phyloP scores from a whole-genome alignment of 92 coral and sea anemone species.

The Epizoanthus scotinus region DNA sequence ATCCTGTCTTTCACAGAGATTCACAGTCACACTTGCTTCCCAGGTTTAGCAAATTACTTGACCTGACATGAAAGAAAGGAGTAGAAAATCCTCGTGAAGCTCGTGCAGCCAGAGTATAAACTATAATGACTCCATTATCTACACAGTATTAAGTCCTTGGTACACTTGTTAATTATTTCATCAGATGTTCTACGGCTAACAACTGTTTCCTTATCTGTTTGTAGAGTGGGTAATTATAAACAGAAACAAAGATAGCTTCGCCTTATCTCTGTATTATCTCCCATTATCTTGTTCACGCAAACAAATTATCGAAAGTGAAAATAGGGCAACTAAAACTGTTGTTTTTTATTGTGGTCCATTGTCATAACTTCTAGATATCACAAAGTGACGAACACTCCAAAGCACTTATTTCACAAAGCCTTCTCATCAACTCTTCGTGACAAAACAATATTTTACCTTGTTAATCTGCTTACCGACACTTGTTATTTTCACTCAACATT shows the following conservation, averaged over 20 bases:
- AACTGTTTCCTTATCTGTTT: conserved; percentile 22
- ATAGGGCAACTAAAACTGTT: conserved; percentile 13
- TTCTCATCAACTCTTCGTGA: background rate
- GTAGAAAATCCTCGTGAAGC: background rate
- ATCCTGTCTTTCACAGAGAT: background rate
- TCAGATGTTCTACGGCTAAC: conserved; percentile 2
- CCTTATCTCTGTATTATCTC: conserved; percentile 28
- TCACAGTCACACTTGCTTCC: background rate
- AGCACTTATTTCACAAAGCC: background rate
- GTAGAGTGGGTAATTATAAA: conserved; percentile 15
- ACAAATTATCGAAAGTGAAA: conserved; percentile 55
- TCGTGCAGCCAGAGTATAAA: background rate
- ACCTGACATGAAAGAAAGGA: background rate
- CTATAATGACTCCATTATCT: conserved; percentile 8
- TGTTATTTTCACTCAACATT: conserved; percentile 8
- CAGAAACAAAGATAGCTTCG: conserved; percentile 15
- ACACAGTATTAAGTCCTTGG: conserved; percentile 2
- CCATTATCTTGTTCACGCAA: conserved; percentile 60
- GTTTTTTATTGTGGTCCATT: background rate
- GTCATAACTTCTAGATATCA: background rate
- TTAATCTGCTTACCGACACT: background rate
- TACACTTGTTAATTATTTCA: conserved; percentile 36
- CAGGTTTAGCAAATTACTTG: conserved; percentile 20
- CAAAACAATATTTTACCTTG: background rate
- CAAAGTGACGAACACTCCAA: background rate